Base-by-base conservation (phyloP, 2,113 vertebrate genomes). In the Fulica atra region DNA sequence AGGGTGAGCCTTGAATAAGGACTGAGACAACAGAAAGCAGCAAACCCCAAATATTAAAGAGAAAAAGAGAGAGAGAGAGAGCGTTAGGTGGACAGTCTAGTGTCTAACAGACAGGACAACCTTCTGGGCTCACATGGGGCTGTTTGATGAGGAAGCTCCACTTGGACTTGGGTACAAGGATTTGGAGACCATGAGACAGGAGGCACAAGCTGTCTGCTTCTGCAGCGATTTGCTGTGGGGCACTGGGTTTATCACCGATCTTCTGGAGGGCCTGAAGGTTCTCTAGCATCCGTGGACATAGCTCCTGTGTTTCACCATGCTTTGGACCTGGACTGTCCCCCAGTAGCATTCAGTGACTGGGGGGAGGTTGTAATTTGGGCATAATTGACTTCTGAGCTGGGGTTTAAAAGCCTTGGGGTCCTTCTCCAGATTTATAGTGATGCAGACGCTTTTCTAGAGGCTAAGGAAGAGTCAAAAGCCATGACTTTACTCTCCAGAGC, bases 251-350 rank as follows among this genome's bases (percentile, higher is more conserved):
- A 38, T n/a, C 53, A 14, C 19, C 17, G 36, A 36, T 17, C 74
- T 66, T 80, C 44, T 38, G n/a, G 50, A 59, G 23, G 13, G 13
- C 78, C 50, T n/a, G n/a, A 59, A 56, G 17, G 48, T 10, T 81
- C 61, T 16, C 35, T 0, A 0, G 28, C 26, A 16, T 21, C 4
- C 1, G 9, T n/a, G 36, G 57, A 57, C 59, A 26, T 40, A n/a
- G 33, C 33, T 42, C 23, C 44, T 17, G 19, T 77, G 63, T 63
- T 42, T 38, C 70, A 87, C 26, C 13, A 2, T 17, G 50, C 35
- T 48, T 50, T 40, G 21, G 35, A 23, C 48, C 38, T 0, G 0
- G 28, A 50, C 40, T 18, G 31, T 57, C 25, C 50, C 28, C 33
- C 38, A 12, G 38, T 40, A 31, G 25, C 29, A 35, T n/a, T 33